Evolutionary conservation across 2,113 vertebrate genomes (phyloP).

Genomic region (Xiphorhynchus elegans): DNA sequence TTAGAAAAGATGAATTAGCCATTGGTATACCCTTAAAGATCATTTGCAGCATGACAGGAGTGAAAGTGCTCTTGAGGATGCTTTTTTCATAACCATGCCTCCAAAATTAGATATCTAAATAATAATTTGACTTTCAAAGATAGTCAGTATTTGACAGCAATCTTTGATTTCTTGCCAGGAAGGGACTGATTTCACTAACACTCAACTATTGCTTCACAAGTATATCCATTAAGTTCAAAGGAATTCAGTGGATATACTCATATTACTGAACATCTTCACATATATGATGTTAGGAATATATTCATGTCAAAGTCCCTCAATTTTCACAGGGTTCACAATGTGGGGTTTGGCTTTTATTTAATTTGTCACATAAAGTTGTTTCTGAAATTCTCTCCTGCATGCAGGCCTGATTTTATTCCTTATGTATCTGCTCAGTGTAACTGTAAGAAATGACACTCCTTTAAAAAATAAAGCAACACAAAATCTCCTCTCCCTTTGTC

Average conservation of each 20-base stretch:
- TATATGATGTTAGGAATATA: not conserved
- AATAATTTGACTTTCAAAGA: constrained; percentile 5
- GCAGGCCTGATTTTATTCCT: not conserved
- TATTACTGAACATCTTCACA: not conserved
- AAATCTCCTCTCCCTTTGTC: not conserved
- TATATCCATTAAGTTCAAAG: not conserved
- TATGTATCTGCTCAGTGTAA: not conserved
- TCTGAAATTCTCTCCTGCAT: not conserved
- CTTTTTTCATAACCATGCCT: not conserved
- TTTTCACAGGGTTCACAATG: not conserved
- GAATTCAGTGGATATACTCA: not conserved
- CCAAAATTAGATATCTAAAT: not conserved
- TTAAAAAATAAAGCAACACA: not conserved
- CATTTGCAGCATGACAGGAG: not conserved
- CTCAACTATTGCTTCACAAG: not conserved
- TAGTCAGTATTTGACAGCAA: not conserved
- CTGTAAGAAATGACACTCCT: not conserved
- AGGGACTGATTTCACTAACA: not conserved
- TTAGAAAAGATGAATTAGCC: not conserved
- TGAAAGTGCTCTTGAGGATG: not conserved
- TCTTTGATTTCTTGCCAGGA: constrained; percentile 27
- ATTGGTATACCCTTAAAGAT: not conserved
- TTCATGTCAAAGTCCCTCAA: not conserved
- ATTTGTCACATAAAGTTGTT: not conserved
- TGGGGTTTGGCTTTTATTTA: not conserved